Percentiles rank a stretch among this genome's conserved stretches.
Evolutionary conservation across 2,797 vertebrate genomes (phyloP).

Genomic region (Periophthalmus magnuspinnatus): DNA sequence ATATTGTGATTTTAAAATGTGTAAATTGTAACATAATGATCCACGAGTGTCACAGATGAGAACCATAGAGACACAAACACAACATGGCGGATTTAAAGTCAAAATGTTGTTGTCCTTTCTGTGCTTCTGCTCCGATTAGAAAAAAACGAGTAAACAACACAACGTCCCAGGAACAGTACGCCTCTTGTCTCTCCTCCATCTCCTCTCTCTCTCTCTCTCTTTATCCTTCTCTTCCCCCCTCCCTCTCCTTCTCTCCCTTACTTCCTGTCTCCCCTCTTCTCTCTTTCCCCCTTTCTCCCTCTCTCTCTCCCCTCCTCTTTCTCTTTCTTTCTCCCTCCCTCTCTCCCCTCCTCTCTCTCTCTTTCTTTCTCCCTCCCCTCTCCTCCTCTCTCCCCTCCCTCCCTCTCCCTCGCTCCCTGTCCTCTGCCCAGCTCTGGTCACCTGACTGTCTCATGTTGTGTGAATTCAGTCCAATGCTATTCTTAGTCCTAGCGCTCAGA

Average conservation of each 20-base stretch:
- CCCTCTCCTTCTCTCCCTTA: no score
- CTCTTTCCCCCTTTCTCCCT: accelerated
- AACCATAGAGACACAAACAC: no score
- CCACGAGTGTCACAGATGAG: no score
- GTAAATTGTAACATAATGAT: no score
- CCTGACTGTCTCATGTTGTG: conserved; percentile 94
- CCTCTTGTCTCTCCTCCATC: conserved; percentile 43
- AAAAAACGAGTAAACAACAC: no score
- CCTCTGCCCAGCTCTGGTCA: conserved; percentile 77
- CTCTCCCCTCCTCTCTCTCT: conserved; percentile 26
- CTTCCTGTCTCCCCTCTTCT: no score
- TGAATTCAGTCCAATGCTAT: conserved; percentile 91
- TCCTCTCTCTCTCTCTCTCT: neutral
- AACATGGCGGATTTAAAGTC: no score
- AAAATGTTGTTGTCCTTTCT: no score
- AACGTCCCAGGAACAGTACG: conserved; percentile 43
- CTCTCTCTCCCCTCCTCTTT: no score
- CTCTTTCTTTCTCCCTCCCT: conserved; percentile 24
- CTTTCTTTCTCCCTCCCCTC: neutral
- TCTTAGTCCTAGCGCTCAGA: conserved; percentile 80
- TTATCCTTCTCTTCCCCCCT: no score
- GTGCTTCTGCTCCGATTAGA: no score
- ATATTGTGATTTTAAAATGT: no score
- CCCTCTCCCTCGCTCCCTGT: conserved; percentile 23
- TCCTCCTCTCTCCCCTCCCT: neutral